A percentile compares a stretch with the other conserved stretches of the same genome.
phyloP scores from a whole-genome alignment of 2,113 vertebrate species.

The Cyanistes caeruleus region DNA sequence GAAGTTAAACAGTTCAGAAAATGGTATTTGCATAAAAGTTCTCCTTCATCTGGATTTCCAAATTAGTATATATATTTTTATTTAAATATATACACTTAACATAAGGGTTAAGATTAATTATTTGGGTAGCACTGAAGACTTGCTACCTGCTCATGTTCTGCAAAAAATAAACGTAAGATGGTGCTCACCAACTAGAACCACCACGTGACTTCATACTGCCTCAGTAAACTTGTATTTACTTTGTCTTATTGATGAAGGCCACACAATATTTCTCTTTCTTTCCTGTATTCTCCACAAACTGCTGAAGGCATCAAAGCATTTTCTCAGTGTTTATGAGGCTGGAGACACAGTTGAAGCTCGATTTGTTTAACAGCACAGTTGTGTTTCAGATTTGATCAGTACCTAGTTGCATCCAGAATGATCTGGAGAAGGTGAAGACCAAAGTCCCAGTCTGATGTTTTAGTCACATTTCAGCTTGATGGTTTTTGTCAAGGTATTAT shows the following conservation, averaged over 20 bases:
- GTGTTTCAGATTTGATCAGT: not conserved
- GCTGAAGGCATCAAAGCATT: not conserved
- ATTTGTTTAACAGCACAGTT: not conserved
- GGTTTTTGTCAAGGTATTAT: not conserved
- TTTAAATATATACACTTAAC: not conserved
- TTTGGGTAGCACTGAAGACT: not conserved
- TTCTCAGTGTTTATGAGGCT: not conserved
- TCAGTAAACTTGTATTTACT: not conserved
- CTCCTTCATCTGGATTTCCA: not conserved
- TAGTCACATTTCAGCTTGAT: not conserved
- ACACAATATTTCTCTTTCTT: not conserved
- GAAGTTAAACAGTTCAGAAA: not conserved
- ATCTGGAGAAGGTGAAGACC: not conserved
- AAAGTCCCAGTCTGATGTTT: not conserved
- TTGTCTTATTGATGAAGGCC: not conserved
- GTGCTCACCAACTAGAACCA: not conserved
- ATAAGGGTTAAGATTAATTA: not conserved
- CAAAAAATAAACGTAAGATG: not conserved
- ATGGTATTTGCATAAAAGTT: not conserved
- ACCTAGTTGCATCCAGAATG: not conserved
- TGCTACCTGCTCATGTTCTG: not conserved
- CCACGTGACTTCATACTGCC: not conserved
- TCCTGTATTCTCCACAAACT: not conserved
- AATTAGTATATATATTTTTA: not conserved
- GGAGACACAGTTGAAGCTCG: not conserved